Evolutionary conservation across 2,888 invertebrate genomes (phyloP).

Genomic region (Caenorhabditis doughertyi): DNA sequence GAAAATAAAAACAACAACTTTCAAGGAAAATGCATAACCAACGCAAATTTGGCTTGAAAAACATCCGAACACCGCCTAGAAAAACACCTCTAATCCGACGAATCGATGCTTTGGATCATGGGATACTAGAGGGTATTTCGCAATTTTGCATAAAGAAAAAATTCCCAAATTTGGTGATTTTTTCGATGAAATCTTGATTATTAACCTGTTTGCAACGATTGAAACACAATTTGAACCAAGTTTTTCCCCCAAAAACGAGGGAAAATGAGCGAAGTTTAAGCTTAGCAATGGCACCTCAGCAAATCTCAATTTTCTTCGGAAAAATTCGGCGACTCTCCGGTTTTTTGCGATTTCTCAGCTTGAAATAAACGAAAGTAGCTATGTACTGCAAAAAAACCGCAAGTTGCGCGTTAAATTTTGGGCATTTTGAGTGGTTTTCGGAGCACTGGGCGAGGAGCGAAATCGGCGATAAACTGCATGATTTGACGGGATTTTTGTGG

Average conservation of each 20-base stretch:
- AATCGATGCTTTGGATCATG: no score
- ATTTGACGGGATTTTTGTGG: background rate
- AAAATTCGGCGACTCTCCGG: background rate
- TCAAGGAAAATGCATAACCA: no score
- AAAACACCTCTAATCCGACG: no score
- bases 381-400: conserved; percentile 4
- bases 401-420: conserved; percentile 1
- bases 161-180: background rate
- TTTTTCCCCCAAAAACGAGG: background rate
- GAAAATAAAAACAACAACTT: no score
- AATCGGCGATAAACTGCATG: background rate
- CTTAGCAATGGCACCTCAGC: background rate
- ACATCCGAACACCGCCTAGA: no score
- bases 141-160: conserved; percentile 1
- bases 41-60: no score
- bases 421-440: background rate
- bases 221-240: background rate
- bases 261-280: background rate
- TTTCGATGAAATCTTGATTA: background rate
- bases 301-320: background rate
- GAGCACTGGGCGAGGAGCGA: background rate
- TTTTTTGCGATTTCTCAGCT: background rate
- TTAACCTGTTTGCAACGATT: background rate
- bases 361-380: conserved; percentile 1
- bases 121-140: no score